Evolutionary conservation across 2,113 vertebrate species (phyloP).

Genomic region (Amphilophus citrinellus): DNA sequence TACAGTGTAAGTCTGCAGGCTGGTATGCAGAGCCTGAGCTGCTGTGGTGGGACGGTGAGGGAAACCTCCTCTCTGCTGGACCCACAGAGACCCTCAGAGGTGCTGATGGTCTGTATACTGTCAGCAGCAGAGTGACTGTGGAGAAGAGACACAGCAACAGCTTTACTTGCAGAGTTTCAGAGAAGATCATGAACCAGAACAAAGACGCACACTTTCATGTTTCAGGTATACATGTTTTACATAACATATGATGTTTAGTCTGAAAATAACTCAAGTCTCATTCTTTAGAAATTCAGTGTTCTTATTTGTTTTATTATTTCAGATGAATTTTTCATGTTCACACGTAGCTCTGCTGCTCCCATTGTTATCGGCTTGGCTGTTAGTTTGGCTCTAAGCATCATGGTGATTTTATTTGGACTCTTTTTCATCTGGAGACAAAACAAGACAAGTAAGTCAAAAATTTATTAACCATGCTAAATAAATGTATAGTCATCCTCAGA

Average conservation of each 20-base stretch:
- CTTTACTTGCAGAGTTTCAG: not conserved
- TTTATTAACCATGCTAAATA: not conserved
- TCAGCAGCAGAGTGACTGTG: not conserved
- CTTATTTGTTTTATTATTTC: rapidly evolving
- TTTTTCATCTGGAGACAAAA: not conserved
- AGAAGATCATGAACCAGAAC: not conserved
- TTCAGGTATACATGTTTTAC: too few relatives aligned
- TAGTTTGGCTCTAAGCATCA: not conserved
- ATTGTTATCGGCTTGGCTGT: rapidly evolving
- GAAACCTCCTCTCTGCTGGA: not conserved
- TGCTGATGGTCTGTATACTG: not conserved
- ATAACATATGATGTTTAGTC: too few relatives aligned
- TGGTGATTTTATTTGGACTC: not conserved
- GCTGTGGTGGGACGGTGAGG: not conserved
- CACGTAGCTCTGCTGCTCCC: rapidly evolving
- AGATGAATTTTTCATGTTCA: rapidly evolving
- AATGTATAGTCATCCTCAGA: not conserved
- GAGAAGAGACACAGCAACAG: not conserved
- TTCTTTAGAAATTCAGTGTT: too few relatives aligned
- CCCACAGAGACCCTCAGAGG: not conserved
- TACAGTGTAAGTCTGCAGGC: not conserved
- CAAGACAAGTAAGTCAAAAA: not conserved
- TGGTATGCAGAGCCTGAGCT: not conserved
- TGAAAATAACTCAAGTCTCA: too few relatives aligned
- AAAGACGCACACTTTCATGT: not conserved